Evolutionary conservation across 2,113 vertebrate genomes (phyloP).

Genomic region (Tachysurus vachellii): DNA sequence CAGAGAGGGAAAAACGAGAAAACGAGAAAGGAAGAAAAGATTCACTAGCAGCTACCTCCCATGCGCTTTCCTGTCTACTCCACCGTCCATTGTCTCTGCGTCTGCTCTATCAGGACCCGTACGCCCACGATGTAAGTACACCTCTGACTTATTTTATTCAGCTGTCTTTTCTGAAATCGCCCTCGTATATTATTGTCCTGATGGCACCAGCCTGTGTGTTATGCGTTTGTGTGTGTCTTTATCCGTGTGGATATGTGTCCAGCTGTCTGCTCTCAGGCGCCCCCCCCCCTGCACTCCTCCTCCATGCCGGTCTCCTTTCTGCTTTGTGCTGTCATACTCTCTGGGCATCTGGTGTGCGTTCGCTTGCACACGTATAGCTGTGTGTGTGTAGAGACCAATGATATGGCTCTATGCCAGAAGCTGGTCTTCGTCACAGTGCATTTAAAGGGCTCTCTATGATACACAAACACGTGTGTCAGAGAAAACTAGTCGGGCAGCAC

Average conservation of each 20-base stretch:
- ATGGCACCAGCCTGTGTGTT: constrained; percentile 20
- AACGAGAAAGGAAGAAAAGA: constrained; percentile 44
- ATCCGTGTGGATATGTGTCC: constrained; percentile 70
- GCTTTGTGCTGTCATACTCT: constrained; percentile 62
- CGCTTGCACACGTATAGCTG: background rate
- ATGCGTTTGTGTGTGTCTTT: constrained; percentile 48
- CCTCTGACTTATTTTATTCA: constrained; percentile 4
- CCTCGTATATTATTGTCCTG: constrained; percentile 11
- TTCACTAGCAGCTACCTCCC: constrained; percentile 59
- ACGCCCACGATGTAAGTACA: constrained; percentile 67
- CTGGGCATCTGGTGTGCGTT: constrained; percentile 43
- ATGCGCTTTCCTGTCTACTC: constrained; percentile 64
- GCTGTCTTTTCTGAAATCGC: background rate
- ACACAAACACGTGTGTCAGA: constrained; percentile 14
- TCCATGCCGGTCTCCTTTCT: constrained; percentile 38
- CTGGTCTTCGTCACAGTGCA: constrained; percentile 16
- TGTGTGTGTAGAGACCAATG: constrained; percentile 23
- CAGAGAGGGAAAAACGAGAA: constrained; percentile 50
- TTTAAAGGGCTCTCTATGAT: constrained; percentile 63
- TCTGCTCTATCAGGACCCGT: constrained; percentile 59
- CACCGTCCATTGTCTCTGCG: constrained; percentile 56
- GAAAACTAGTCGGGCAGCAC: constrained; percentile 61
- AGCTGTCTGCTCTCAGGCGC: constrained; percentile 71
- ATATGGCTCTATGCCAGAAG: constrained; percentile 15
- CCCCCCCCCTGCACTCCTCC: constrained; percentile 50